Conservation (phyloP, 2,888 invertebrate genomes). For the Rhingia campestris region DNA sequence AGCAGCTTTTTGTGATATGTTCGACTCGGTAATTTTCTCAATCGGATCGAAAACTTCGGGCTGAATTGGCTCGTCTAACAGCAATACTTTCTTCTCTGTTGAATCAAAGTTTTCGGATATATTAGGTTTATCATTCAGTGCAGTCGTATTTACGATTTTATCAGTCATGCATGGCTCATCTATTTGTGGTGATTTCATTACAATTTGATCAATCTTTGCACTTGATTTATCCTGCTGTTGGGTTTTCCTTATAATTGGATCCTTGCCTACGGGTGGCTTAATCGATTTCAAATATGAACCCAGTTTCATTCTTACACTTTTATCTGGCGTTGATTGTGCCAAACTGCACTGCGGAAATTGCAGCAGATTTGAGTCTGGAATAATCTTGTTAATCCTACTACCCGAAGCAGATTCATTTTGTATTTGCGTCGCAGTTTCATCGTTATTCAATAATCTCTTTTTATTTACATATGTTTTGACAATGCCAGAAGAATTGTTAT, state of each 20-base stretch:
- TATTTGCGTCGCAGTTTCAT: background rate
- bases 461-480: background rate
- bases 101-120: too few species aligned
- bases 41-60: too few species aligned
- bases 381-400: too few species aligned
- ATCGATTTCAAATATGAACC: slow-evolving; percentile 46
- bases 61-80: too few species aligned
- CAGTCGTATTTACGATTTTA: too few species aligned
- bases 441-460: background rate
- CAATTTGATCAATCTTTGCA: background rate
- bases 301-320: slow-evolving; percentile 14
- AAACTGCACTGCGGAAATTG: background rate
- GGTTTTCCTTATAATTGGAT: background rate
- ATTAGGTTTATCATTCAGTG: too few species aligned
- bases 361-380: background rate
- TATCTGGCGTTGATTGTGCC: background rate
- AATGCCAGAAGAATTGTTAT: background rate
- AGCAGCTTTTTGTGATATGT: too few species aligned
- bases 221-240: background rate
- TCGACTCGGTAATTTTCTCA: too few species aligned
- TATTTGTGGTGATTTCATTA: background rate
- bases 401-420: background rate
- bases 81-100: too few species aligned
- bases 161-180: background rate
- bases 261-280: slow-evolving; percentile 50